These are phyloP conservation scores for Kuschelorhynchus macadamiae DNA, from an alignment of 2,888 invertebrate genomes.

Conservation along the genomic window DNA sequence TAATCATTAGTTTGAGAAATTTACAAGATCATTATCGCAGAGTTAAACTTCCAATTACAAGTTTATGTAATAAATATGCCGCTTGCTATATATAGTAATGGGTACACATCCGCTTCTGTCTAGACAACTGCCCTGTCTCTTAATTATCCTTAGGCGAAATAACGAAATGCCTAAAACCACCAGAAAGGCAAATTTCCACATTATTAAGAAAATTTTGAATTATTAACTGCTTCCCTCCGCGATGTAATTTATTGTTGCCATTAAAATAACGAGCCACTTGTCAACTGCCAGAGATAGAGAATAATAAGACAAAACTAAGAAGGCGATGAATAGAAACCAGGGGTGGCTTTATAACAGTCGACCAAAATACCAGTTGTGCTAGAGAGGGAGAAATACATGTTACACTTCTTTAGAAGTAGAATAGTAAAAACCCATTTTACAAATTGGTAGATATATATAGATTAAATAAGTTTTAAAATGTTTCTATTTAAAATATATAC, in stretches of 20 bases:
- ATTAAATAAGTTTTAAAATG: too few species aligned
- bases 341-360: conserved; percentile 18
- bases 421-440: too few species aligned
- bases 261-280: conserved; percentile 53
- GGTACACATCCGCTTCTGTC: not conserved
- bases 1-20: too few species aligned
- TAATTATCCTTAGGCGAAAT: not conserved
- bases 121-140: conserved; percentile 1
- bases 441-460: too few species aligned
- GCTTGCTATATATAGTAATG: not conserved
- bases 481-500: too few species aligned
- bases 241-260: conserved; percentile 57
- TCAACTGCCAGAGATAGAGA: conserved; percentile 38
- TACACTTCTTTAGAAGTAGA: too few species aligned
- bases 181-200: conserved; percentile 43
- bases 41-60: too few species aligned
- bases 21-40: too few species aligned
- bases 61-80: too few species aligned
- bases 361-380: too few species aligned
- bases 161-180: conserved; percentile 25
- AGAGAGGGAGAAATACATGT: too few species aligned
- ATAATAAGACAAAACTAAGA: conserved; percentile 28
- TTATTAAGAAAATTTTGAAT: conserved; percentile 48
- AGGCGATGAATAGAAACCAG: conserved; percentile 23
- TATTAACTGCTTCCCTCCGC: conserved; percentile 37